Evolutionary conservation across 2,888 invertebrate species (phyloP), one percentile per base, ranked within the genome.

Genomic region (Uropetala carovei): DNA sequence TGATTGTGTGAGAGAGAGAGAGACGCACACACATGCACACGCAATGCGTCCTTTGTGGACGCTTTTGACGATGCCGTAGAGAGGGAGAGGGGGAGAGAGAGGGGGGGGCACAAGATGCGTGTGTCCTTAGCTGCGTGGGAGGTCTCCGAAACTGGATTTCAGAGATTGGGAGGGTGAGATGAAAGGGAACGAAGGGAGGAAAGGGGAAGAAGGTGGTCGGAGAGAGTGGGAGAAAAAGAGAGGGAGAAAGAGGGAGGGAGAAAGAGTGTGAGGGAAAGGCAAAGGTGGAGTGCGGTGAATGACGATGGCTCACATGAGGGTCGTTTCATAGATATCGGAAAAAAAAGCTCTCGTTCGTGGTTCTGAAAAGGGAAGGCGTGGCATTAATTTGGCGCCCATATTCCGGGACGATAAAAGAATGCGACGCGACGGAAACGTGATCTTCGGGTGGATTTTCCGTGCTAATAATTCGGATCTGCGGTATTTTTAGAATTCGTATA

Each of bases 91-190:
- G 82, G 27, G 82, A 82, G 27, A 43, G 56, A 11, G 64, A 64
- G 7, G 5, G 82, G 27, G 82, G 27, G 27, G 13, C 83, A 11
- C 56, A 56, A 43, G 82, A 16, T 82, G 82, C 9, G 82, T 27
- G 27, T 11, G 82, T 16, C 82, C 82, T 82, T 82, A 43, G n/a
- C 83, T 30, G 83, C 83, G 83, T 83, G 83, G 83, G 83, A 83
- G 83, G 83, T 83, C 83, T 83, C 56, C 56, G 13, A 57, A 83
- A 83, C 83, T 83, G 83, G 83, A 83, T 83, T 83, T 83, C 56
- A 18, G 43, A 83, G 83, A 18, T 16, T 10, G 83, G 83, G 30
- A 14, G 14, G 14, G 27, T 18, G 43, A 43, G 43, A 43, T 43
- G 43, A 43, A n/a, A n/a, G 5, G 64, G 4, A 11, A 7, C 16